These are phyloP conservation scores for Bagarius yarrelli DNA, from an alignment of 2,113 vertebrate genomes.

Conservation along the genomic window DNA sequence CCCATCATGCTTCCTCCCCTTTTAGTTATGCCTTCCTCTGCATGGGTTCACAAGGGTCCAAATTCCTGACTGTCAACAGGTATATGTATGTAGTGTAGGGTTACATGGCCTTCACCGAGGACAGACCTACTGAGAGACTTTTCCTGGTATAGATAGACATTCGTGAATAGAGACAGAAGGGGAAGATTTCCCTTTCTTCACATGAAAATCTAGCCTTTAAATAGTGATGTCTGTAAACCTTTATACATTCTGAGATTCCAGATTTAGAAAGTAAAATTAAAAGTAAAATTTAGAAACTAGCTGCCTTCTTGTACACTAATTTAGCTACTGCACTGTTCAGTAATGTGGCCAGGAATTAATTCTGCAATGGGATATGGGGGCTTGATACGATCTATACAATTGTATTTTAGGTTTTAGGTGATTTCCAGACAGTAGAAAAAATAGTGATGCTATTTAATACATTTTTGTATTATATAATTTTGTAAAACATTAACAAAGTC, in stretches of 20 bases:
- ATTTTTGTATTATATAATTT: background rate
- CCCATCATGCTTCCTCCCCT: slow-evolving; percentile 66
- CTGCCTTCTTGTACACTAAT: background rate
- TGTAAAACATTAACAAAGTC: background rate
- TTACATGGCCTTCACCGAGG: slow-evolving; percentile 28
- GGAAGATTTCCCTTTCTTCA: background rate
- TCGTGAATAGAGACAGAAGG: background rate
- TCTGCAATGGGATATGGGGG: too few species aligned
- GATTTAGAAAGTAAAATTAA: background rate
- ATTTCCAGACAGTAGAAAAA: background rate
- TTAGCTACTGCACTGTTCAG: too few species aligned
- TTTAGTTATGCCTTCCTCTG: slow-evolving; percentile 36
- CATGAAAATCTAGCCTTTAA: background rate
- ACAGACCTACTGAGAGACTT: slow-evolving; percentile 7
- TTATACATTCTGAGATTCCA: background rate
- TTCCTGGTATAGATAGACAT: slow-evolving; percentile 20
- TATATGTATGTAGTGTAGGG: slow-evolving; percentile 37
- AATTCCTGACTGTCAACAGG: slow-evolving; percentile 58
- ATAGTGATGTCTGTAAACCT: background rate
- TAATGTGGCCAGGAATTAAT: background rate
- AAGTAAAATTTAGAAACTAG: background rate
- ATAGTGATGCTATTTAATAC: background rate
- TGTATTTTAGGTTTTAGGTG: background rate
- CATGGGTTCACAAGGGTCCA: slow-evolving; percentile 43
- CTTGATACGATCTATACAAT: background rate